Percentiles rank a stretch among this genome's conserved stretches.
These are phyloP conservation scores for Argynnis bischoffii DNA, from an alignment of 2,888 invertebrate genomes.

Conservation along the genomic window DNA sequence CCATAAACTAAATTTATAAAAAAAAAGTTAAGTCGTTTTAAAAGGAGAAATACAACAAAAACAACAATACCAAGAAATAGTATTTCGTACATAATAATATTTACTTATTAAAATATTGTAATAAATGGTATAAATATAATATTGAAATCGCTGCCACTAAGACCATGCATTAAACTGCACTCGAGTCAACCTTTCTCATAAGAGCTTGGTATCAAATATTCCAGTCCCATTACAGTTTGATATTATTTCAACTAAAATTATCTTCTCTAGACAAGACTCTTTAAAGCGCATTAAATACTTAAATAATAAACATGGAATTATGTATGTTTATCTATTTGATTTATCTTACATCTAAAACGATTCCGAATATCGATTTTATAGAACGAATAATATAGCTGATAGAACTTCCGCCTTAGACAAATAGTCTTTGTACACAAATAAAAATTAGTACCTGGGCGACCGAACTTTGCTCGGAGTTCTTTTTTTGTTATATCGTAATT, in stretches of 20 bases:
- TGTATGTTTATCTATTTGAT: too few species aligned
- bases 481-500: too few species aligned
- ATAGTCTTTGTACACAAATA: too few species aligned
- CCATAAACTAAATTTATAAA: too few species aligned
- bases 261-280: constrained; percentile 9
- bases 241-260: constrained; percentile 20
- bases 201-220: constrained; percentile 20
- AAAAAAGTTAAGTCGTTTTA: neutral
- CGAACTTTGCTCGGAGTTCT: too few species aligned
- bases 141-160: constrained; percentile 16
- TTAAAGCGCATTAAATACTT: constrained; percentile 1
- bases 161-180: constrained; percentile 18
- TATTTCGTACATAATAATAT: neutral
- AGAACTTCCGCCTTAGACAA: too few species aligned
- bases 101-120: too few species aligned
- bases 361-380: neutral
- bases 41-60: neutral
- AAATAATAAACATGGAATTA: too few species aligned
- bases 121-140: too few species aligned
- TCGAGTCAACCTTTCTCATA: constrained; percentile 24
- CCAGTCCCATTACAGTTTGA: constrained; percentile 19
- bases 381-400: too few species aligned
- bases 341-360: neutral
- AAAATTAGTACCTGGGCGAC: too few species aligned
- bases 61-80: neutral